Percentiles rank a stretch among this genome's conserved stretches.
Conservation (phyloP, 2,888 invertebrate species). For the Drosophila pseudotalamancana region DNA sequence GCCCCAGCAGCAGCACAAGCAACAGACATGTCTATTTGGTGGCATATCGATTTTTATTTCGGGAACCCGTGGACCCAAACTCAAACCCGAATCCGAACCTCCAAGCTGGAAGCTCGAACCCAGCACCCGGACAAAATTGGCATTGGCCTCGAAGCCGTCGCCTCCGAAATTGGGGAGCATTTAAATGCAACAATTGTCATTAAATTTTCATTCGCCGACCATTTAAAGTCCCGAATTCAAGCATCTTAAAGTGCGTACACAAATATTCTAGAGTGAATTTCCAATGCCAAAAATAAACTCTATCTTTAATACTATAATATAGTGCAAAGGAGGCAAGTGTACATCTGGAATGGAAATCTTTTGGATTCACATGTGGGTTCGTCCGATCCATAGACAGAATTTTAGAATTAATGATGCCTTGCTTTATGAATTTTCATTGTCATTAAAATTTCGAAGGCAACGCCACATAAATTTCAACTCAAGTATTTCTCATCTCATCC, state of each 20-base stretch:
- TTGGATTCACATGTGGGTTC: slow-evolving; percentile 20
- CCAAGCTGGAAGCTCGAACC: no score
- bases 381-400: no score
- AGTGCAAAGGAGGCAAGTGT: no score
- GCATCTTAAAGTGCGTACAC: not conserved
- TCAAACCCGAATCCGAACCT: no score
- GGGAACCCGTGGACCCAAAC: slow-evolving; percentile 27
- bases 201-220: slow-evolving; percentile 50
- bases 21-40: slow-evolving; percentile 75
- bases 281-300: no score
- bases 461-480: slow-evolving; percentile 69
- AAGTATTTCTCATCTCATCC: slow-evolving; percentile 24
- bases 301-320: no score
- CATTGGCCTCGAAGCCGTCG: slow-evolving; percentile 22
- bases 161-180: slow-evolving; percentile 65
- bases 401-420: slow-evolving; percentile 41
- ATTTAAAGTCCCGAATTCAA: slow-evolving; percentile 19
- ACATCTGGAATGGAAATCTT: slow-evolving; percentile 8
- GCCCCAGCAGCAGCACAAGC: slow-evolving; percentile 8
- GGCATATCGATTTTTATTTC: slow-evolving; percentile 73
- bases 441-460: slow-evolving; percentile 44
- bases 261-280: no score
- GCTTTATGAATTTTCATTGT: slow-evolving; percentile 58
- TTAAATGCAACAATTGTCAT: slow-evolving; percentile 80
- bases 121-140: slow-evolving; percentile 7